Percentiles rank a stretch among this genome's conserved stretches.
These are phyloP conservation scores for Junonia oenone DNA, from an alignment of 2,888 invertebrate species.

Conservation along the genomic window DNA sequence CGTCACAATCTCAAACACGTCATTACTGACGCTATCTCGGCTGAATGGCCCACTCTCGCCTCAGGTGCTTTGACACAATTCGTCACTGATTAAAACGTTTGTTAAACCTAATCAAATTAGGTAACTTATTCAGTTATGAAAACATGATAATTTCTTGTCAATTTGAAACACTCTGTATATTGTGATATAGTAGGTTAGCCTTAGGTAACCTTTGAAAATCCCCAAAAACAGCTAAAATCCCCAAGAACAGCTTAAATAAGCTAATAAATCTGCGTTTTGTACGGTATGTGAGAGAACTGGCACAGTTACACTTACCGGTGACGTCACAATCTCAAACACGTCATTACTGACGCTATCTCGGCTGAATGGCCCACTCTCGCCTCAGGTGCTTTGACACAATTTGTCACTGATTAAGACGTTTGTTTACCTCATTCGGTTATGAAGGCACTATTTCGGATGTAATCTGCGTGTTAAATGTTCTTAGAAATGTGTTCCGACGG, in stretches of 20 bases:
- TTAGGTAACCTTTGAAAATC: no score
- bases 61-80: conserved; percentile 15
- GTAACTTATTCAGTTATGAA: background rate
- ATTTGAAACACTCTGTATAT: no score
- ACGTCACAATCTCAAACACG: background rate
- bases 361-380: conserved; percentile 6
- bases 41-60: no score
- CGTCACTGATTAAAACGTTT: conserved; percentile 13
- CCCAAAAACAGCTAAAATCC: no score
- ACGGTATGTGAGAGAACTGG: no score
- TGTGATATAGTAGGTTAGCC: no score
- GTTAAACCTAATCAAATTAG: no score
- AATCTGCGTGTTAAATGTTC: background rate
- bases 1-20: no score
- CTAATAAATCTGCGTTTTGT: no score
- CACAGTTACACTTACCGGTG: background rate
- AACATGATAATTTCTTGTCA: no score
- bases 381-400: conserved; percentile 11
- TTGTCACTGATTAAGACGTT: conserved; percentile 13
- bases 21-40: no score
- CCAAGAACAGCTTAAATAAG: no score
- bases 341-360: background rate
- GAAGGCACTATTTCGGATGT: background rate
- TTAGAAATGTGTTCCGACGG: background rate
- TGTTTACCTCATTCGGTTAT: background rate